These are phyloP conservation scores for Cladopsammia gracilis DNA, from an alignment of 64 coral and sea anemone genomes.

Conservation along the genomic window DNA sequence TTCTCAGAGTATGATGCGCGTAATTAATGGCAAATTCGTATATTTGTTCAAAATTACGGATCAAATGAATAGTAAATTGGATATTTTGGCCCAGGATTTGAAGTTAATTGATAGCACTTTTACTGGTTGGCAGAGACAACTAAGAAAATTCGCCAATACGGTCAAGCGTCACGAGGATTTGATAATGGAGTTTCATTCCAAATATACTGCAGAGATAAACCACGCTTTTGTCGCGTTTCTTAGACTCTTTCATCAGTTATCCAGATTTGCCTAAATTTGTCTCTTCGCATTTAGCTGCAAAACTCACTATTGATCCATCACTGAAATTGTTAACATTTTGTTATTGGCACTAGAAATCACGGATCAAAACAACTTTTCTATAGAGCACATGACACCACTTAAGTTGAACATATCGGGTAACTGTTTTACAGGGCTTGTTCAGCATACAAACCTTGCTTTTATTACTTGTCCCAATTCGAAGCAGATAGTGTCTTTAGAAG, in stretches of 20 bases:
- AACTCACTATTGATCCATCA: not conserved
- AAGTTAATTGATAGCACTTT: too few relatives aligned
- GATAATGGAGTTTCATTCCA: too few relatives aligned
- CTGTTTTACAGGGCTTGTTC: not conserved
- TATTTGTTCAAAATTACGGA: not conserved
- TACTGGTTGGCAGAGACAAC: too few relatives aligned
- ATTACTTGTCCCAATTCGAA: too few relatives aligned
- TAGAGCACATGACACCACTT: not conserved
- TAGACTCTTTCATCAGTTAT: too few relatives aligned
- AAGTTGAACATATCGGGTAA: not conserved
- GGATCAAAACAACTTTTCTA: not conserved
- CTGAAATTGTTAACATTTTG: not conserved
- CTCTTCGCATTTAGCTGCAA: not conserved
- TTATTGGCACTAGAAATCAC: not conserved
- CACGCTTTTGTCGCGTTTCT: too few relatives aligned
- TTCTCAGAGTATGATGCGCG: not conserved
- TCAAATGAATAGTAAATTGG: not conserved
- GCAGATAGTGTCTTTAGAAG: constrained; percentile 12
- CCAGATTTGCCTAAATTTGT: too few relatives aligned
- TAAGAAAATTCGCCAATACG: too few relatives aligned
- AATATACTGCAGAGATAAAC: too few relatives aligned
- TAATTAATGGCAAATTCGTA: not conserved
- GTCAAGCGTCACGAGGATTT: too few relatives aligned
- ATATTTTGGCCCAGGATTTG: too few relatives aligned
- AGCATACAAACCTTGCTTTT: too few relatives aligned